Conservation (phyloP, 1,140 invertebrate genomes). For the Sitophilus oryzae region DNA sequence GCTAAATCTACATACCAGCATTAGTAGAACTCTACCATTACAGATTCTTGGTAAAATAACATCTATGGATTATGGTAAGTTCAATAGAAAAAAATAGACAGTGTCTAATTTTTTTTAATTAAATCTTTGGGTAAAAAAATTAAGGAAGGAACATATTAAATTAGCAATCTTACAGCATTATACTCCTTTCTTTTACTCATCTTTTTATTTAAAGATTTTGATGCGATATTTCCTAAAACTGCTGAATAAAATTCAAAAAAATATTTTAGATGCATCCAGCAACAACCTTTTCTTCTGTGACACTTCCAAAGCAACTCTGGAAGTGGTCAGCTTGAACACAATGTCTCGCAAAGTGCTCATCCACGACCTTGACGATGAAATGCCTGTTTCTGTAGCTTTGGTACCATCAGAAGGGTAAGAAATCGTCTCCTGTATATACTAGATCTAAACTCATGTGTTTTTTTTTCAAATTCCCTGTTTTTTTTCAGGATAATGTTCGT, state of each 20-base stretch:
- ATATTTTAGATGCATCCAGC: slow-evolving; percentile 52
- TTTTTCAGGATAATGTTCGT: slow-evolving; percentile 58
- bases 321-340: slow-evolving; percentile 50
- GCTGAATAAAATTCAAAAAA: too few species aligned
- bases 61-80: slow-evolving; percentile 58
- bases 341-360: slow-evolving; percentile 50
- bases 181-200: too few species aligned
- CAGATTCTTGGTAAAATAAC: slow-evolving; percentile 50
- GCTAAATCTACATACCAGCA: slow-evolving; percentile 42
- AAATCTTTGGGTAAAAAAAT: too few species aligned
- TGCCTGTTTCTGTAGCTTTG: slow-evolving; percentile 55
- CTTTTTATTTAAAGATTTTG: too few species aligned
- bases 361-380: slow-evolving; percentile 49
- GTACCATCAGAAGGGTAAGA: slow-evolving; percentile 58
- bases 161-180: too few species aligned
- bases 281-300: slow-evolving; percentile 65
- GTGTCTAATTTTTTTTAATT: too few species aligned
- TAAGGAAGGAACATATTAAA: too few species aligned
- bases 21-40: slow-evolving; percentile 42
- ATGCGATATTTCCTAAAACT: too few species aligned
- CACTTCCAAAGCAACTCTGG: slow-evolving; percentile 50
- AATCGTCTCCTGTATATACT: neutral
- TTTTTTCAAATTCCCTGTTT: neutral
- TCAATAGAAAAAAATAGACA: too few species aligned
- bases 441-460: neutral